Conservation (phyloP, 2,888 invertebrate species). For the Antheraea assamensis region DNA sequence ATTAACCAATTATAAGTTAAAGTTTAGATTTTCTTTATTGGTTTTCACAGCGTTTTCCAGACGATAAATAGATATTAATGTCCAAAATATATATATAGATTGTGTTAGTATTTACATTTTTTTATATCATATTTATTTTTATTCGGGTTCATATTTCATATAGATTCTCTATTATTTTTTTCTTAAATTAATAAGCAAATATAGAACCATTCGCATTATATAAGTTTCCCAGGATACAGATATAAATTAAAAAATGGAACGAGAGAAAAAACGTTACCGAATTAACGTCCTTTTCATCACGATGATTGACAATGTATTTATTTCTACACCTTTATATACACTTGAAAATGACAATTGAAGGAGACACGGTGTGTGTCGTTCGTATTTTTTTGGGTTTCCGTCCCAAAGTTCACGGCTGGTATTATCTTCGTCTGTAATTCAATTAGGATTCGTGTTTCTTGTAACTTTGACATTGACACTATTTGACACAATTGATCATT, state of each 20-base stretch:
- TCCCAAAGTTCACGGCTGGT: slow-evolving; percentile 4
- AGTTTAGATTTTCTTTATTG: no score
- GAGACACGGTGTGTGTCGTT: slow-evolving; percentile 8
- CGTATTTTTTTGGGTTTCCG: slow-evolving; percentile 4
- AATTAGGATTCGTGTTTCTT: slow-evolving; percentile 14
- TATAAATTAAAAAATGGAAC: background rate
- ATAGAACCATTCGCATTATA: background rate
- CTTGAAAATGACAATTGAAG: slow-evolving; percentile 9
- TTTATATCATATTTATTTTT: no score
- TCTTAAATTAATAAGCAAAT: background rate
- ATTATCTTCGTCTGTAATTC: slow-evolving; percentile 13
- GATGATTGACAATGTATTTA: background rate
- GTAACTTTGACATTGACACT: background rate
- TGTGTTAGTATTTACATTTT: no score
- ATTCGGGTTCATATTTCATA: no score
- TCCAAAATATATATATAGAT: no score
- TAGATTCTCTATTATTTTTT: background rate
- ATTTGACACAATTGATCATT: background rate
- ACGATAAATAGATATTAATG: no score
- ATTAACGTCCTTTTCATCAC: background rate
- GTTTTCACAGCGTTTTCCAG: no score
- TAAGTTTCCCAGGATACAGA: background rate
- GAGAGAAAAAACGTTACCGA: background rate
- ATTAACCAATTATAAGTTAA: no score
- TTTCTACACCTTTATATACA: background rate